Evolutionary conservation across 2,888 invertebrate genomes (phyloP), one percentile per base, ranked within the genome.

Genomic region (Erebia palarica): DNA sequence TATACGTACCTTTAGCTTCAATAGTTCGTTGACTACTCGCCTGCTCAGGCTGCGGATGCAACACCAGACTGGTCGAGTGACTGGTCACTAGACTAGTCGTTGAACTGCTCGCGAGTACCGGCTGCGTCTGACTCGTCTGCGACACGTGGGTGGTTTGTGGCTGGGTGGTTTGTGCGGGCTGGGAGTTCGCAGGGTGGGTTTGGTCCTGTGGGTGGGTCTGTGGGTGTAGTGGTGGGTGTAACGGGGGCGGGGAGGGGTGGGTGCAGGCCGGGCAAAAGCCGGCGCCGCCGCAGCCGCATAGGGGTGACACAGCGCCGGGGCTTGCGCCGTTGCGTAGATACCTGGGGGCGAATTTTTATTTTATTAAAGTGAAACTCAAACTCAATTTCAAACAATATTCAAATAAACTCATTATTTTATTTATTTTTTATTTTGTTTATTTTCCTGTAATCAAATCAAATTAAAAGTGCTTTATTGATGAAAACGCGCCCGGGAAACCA

Each of bases 251-350:
- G 7, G 69, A 59, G 2, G 69, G 64, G 67, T 73, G 75, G 68
- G 80, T 78, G 68, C 87, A 86, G 74, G 81, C 81, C 42, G 81
- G 79, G 78, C 89, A 88, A 81, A 80, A 84, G 47, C 79, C 84
- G 59, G 76, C 79, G 68, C 78, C 73, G 69, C 77, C 81, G 60
- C 78, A 74, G 27, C 74, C 73, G 73, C 77, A 77, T 49, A 77
- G 65, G 21, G 76, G 72, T 8, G 67, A 66, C 55, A 65, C 75
- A 57, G 75, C 67, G 59, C 74, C 75, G 70, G 69, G 27, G 64
- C 74, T 60, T 57, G 68, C 65, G 60, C 74, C 73, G 66, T 71
- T 76, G 57, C 87, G 84, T 58, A 80, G 76, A 77, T 86, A 88
- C 89, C 89, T 88, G 72, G 8, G 42, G 11, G 9, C 21, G 9